phyloP scores from a whole-genome alignment of 2,888 invertebrate species.

The Drosophila fulvimacula region DNA sequence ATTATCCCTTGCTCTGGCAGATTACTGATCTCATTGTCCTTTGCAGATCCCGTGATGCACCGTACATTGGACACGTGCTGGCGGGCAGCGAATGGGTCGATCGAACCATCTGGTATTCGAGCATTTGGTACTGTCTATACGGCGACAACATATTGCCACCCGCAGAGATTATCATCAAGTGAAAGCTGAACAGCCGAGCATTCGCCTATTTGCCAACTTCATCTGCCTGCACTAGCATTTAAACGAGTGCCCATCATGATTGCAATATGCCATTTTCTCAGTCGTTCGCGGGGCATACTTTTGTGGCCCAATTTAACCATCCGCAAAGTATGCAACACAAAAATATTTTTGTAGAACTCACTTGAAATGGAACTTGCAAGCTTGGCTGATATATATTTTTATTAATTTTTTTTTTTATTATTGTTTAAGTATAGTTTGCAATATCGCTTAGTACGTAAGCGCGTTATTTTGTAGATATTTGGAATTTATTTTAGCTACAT shows the following conservation, averaged over 20 bases:
- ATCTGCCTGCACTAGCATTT: slow-evolving; percentile 25
- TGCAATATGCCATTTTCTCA: neutral
- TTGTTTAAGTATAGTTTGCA: slow-evolving; percentile 22
- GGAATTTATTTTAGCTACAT: slow-evolving; percentile 20
- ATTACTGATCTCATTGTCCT: neutral
- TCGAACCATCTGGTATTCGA: slow-evolving; percentile 91
- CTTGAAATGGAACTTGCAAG: neutral
- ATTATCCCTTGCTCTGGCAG: no score
- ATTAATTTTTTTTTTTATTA: slow-evolving; percentile 4
- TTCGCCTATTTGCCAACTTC: slow-evolving; percentile 9
- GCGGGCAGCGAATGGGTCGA: slow-evolving; percentile 91
- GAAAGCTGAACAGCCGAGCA: slow-evolving; percentile 1
- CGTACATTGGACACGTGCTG: slow-evolving; percentile 92
- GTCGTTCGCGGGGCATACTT: slow-evolving; percentile 8
- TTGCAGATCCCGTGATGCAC: slow-evolving; percentile 89
- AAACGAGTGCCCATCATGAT: neutral
- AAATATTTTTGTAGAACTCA: neutral
- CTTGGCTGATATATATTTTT: slow-evolving; percentile 5
- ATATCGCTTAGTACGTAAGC: slow-evolving; percentile 28
- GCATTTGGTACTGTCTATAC: slow-evolving; percentile 91
- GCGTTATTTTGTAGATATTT: slow-evolving; percentile 37
- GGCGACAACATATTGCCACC: slow-evolving; percentile 87
- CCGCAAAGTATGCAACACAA: slow-evolving; percentile 25
- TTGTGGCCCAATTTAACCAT: neutral
- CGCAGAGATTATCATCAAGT: slow-evolving; percentile 77